phyloP scores from a whole-genome alignment of 2,888 invertebrate genomes.

The Lymantria dispar region DNA sequence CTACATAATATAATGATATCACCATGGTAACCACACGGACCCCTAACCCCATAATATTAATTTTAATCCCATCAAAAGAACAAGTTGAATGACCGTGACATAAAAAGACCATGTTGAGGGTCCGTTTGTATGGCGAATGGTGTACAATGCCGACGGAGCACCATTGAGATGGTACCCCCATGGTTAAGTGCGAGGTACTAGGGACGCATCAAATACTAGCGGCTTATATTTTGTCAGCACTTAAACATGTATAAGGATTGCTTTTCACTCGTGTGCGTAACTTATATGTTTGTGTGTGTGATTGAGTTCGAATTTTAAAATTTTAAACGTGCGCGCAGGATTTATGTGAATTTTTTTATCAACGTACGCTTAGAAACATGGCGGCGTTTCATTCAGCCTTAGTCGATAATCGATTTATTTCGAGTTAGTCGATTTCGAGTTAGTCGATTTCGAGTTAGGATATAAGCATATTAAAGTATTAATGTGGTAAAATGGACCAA shows the following conservation, averaged over 20 bases:
- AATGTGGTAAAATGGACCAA: too few species aligned
- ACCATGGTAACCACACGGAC: conserved; percentile 4
- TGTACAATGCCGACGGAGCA: conserved; percentile 3
- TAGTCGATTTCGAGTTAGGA: too few species aligned
- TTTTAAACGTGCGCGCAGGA: background rate
- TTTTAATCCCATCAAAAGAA: conserved; percentile 43
- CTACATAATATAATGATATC: too few species aligned
- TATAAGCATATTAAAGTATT: too few species aligned
- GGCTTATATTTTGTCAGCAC: background rate
- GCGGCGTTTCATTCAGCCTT: too few species aligned
- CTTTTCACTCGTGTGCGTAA: background rate
- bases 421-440: too few species aligned
- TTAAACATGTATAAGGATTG: background rate
- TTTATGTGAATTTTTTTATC: background rate
- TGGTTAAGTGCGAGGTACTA: conserved; percentile 5
- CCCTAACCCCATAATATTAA: conserved; percentile 19
- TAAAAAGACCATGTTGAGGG: conserved; percentile 26
- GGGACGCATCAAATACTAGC: conserved; percentile 3
- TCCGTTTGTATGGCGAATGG: conserved; percentile 28
- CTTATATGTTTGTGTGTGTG: background rate
- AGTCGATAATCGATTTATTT: too few species aligned
- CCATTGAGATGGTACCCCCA: background rate
- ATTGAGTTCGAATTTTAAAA: background rate
- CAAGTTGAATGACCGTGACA: conserved; percentile 65
- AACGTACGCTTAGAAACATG: too few species aligned